These are phyloP conservation scores for Gastrophryne carolinensis DNA, from an alignment of 2,797 vertebrate species.

Conservation along the genomic window DNA sequence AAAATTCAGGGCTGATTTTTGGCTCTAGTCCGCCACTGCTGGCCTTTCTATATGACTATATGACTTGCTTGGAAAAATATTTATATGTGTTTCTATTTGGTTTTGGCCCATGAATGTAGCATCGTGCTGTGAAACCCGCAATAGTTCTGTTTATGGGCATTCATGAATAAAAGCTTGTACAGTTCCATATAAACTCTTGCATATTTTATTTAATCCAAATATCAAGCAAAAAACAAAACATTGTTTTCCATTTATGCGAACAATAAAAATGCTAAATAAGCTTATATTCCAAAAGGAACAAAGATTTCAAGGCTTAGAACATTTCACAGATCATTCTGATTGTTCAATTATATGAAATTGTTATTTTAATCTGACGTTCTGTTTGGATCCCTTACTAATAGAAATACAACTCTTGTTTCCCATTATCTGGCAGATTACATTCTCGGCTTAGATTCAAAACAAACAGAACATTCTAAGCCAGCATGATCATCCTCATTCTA, in stretches of 20 bases:
- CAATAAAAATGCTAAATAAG: neutral
- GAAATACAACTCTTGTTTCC: conserved; percentile 31
- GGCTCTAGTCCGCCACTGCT: no score
- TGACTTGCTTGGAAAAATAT: no score
- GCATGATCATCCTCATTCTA: neutral
- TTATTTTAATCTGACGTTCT: conserved; percentile 42
- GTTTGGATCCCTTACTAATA: conserved; percentile 39
- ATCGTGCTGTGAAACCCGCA: no score
- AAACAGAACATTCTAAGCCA: conserved; percentile 21
- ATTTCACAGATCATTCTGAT: conserved; percentile 47
- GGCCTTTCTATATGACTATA: no score
- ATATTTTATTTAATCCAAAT: neutral
- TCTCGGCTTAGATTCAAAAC: conserved; percentile 19
- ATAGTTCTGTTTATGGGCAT: no score
- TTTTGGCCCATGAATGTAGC: no score
- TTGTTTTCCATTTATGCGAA: neutral
- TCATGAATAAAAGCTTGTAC: neutral
- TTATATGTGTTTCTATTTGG: no score
- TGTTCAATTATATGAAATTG: conserved; percentile 33
- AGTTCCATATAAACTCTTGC: neutral
- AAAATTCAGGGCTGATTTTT: no score
- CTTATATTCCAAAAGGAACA: conserved; percentile 25
- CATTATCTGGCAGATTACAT: conserved; percentile 39
- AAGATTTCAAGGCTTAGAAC: conserved; percentile 22
- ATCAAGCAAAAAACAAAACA: neutral